phyloP scores from a whole-genome alignment of 2,113 vertebrate species.

The Elephantulus edwardii region DNA sequence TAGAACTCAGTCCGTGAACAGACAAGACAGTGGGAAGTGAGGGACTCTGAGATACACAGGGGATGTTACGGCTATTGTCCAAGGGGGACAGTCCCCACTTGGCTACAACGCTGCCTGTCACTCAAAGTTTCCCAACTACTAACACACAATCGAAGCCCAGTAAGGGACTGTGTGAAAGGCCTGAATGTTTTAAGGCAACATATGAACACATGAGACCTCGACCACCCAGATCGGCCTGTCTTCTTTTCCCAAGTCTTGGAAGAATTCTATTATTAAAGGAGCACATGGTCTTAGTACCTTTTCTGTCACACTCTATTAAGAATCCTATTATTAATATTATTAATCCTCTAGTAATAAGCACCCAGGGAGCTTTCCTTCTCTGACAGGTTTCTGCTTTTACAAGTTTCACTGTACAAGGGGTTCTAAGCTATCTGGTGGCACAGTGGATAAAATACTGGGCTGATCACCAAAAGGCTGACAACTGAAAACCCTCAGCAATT shows the following conservation, averaged over 20 bases:
- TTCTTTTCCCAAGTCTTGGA: too few species aligned
- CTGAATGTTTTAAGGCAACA: neutral
- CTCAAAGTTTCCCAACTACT: neutral
- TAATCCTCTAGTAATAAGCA: too few species aligned
- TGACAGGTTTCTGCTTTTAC: neutral
- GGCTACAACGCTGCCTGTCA: neutral
- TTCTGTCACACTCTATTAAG: neutral
- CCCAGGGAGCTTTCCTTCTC: neutral
- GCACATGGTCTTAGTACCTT: neutral
- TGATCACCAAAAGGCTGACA: neutral
- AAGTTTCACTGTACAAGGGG: neutral
- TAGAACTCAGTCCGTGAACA: accelerated
- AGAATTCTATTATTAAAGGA: too few species aligned
- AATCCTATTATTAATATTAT: too few species aligned
- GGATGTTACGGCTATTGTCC: too few species aligned
- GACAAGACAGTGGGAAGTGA: too few species aligned
- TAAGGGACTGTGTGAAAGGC: neutral
- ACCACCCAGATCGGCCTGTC: too few species aligned
- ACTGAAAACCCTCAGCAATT: neutral
- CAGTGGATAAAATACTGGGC: neutral
- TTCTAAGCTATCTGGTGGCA: neutral
- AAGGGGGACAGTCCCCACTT: neutral
- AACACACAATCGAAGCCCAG: neutral
- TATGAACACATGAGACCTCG: neutral
- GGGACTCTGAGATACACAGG: neutral